Evolutionary conservation across 1,140 invertebrate genomes (phyloP), one percentile per base, ranked within the genome.

Genomic region (Mactra quadrangularis): DNA sequence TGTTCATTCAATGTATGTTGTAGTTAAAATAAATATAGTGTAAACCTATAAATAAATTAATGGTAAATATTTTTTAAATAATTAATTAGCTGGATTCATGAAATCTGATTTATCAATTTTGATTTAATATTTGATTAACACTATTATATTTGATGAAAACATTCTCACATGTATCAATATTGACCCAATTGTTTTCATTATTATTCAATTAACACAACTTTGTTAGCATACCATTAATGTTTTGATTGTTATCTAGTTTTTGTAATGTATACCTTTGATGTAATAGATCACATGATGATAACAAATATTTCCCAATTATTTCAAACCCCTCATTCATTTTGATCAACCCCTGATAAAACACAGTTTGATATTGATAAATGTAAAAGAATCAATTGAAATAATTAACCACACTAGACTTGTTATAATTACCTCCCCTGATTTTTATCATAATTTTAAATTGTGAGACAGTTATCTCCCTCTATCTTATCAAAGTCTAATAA

Each of bases 381-480:
- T 41, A 41, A 41, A 7, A 7, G 6, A 6, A 41, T 41, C 38
- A 6, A 41, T 7, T 41, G 15, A 15, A 41, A 41, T 41, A 7
- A 15, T 6, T 57, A 55, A 72, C 22, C n/a, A n/a, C 38, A 27
- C 53, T 19, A n/a, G 7, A n/a, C 4, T 4, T 55, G 27, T 72
- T 38, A 57, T 29, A 25, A 25, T 29, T 41, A 41, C 38, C 38
- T 41, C 38, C 38, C 38, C 15, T 41, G 38, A 7, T 41, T n/a
- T n/a, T n/a, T n/a, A n/a, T n/a, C n/a, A n/a, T n/a, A n/a, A n/a
- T n/a, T n/a, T n/a, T n/a, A n/a, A n/a, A n/a, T n/a, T n/a, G n/a
- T n/a, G n/a, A n/a, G n/a, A n/a, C n/a, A n/a, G n/a, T 64, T 64
- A 64, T 64, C 60, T 64, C n/a, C 60, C 60, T 64, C 47, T 35